Base-by-base conservation (phyloP, 2,888 invertebrate species). In the Orchestes rusci region DNA sequence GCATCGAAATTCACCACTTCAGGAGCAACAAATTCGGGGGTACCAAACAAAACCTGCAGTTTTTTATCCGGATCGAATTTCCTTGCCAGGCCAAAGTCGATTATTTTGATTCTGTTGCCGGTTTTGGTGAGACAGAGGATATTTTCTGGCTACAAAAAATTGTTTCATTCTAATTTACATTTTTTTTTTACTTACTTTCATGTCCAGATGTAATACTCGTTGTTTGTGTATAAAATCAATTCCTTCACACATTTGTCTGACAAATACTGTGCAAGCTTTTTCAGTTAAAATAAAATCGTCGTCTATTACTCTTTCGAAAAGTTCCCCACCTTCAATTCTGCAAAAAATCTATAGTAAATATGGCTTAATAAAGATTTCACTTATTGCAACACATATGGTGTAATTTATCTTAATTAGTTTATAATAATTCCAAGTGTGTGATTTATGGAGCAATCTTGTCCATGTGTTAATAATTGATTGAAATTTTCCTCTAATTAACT, bases 1-100 rank as follows among this genome's bases (percentile, higher is more conserved):
- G 87, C 86, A 66, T 99, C 97, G 69, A 96, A 99, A 73, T 96
- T 97, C 29, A 99, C 93, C 17, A 97, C 94, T 76, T 99, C 97
- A 1, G 97, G 97, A 0, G 96, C 95, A 37, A 96, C 95, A 66
- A 99, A 99, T 72, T 99, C 99, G 0, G 97, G 97, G 1, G 99
- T 99, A 1, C 97, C 99, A 64, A 95, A 96, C 39, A 96, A 72
- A 3, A 96, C 92, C 69, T 91, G 89, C 39, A 95, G 72, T 62
- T 93, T 92, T 73, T 91, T 92, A 62, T 82, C 81, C 0, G 93
- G 91, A 67, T 93, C 90, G 64, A 84, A 94, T 66, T 86, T 84
- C 58, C 95, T 74, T 3, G 99, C 97, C 53, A 99, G 72, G 5
- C 99, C 97, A 67, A 99, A 99, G 71, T 99, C 97, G 57, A 99